Base-by-base conservation (phyloP, 2,888 invertebrate genomes). In the Drosophila dives region DNA sequence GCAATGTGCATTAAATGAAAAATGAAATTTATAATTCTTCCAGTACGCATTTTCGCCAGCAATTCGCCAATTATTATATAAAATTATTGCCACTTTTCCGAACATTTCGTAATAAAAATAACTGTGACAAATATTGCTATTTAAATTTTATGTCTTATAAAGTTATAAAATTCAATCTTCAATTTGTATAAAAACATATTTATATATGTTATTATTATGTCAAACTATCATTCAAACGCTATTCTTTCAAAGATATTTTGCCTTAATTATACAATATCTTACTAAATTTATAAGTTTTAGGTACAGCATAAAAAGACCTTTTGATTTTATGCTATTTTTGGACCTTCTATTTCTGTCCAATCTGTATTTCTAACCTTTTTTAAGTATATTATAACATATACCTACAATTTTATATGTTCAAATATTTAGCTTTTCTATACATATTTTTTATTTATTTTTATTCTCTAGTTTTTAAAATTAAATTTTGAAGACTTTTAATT, bases 11-110 rank as follows among this genome's bases (percentile, higher is more conserved):
- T 33, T 33, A 50, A 17, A 40, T 40, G n/a, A n/a, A 40, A 33
- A 40, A n/a, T 17, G 10, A 10, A 54, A 45, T 11, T 6, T n/a
- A 51, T n/a, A 23, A 49, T n/a, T 56, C 20, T 75, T 63, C 78
- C 66, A 38, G 42, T 1, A 20, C 58, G 2, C 38, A 42, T 38
- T 55, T 59, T 65, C 75, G 36, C 8, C 3, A 15, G 32, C 10
- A 56, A 61, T 26, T 42, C 62, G 20, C 48, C 42, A 72, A 51
- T 15, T 34, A 48, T 36, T 50, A 2, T 23, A 6, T 12, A 45
- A 45, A 20, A 20, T 1, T 3, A 12, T 45, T 29, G 2, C 15
- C 1, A 17, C 12, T 0, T 32, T 12, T 40, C n/a, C 40, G 5
- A 40, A n/a, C 40, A 15, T 15, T 34, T 34, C 12, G 34, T 6